Evolutionary conservation across 2,113 vertebrate genomes (phyloP), one percentile per base, ranked within the genome.

Genomic region (Jacana jacana): DNA sequence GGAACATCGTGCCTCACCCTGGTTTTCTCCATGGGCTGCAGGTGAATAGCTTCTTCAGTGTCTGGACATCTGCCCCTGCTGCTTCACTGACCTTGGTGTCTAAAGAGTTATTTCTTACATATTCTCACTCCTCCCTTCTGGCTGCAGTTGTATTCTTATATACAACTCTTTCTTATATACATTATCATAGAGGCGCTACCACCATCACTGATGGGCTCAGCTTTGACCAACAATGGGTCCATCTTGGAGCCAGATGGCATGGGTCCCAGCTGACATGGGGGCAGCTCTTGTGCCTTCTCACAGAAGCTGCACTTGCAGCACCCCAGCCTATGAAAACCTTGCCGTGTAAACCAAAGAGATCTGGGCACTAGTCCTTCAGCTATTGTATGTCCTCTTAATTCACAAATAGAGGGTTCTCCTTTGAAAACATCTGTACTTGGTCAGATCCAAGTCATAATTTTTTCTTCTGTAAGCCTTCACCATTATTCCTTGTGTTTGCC

Each of bases 1-100:
- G 35, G 28, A 1, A 40, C 11, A 39, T 3, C 8, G 13, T 72
- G 17, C 4, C 5, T 80, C 68, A 52, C 40, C 51, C 16, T 6
- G 13, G 12, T n/a, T 10, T 57, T 71, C 33, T 27, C 13, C 22
- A 40, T 0, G 0, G 31, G 22, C 35, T 57, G 39, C 49, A 14
- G 28, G 2, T 14, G 8, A 42, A 39, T 42, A 8, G 42, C 30
- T 54, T 20, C 22, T 35, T 15, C 0, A 0, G 33, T 0, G 0
- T 8, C 23, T 5, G 1, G 4, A 84, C 18, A 54, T 4, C 3
- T 68, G 3, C 18, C 11, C 15, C 19, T 70, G 19, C 54, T 73
- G 40, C 54, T 5, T 2, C 55, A 40, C 46, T 10, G 25, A 33
- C 6, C 17, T 42, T 37, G 3, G 17, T 28, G 17, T 19, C 31